These are phyloP conservation scores for Lepidonotus clava DNA, from an alignment of 2,888 invertebrate species.

Conservation along the genomic window DNA sequence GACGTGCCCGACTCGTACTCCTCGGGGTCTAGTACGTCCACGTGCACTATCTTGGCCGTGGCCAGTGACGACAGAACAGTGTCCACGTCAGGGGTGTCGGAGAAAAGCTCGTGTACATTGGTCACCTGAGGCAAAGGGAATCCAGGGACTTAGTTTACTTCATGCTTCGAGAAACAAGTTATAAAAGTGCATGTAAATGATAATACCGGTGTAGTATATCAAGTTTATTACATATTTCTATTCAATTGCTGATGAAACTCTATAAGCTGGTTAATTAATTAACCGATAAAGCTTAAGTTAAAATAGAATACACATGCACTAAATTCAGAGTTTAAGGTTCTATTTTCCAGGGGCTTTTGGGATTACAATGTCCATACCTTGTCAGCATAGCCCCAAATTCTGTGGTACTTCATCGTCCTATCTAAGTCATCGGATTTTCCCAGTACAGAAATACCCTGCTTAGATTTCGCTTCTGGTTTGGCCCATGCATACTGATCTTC, in stretches of 20 bases:
- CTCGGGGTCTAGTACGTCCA: conserved; percentile 59
- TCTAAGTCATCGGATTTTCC: conserved; percentile 1
- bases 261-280: too few species aligned
- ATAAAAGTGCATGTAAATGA: too few species aligned
- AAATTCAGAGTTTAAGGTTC: too few species aligned
- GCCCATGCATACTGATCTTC: not conserved
- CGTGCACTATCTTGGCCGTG: conserved; percentile 61
- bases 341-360: too few species aligned
- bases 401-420: conserved; percentile 49
- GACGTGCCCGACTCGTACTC: conserved; percentile 64
- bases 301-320: too few species aligned
- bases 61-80: conserved; percentile 59
- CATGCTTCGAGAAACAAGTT: too few species aligned
- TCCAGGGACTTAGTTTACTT: not conserved
- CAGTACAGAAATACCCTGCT: not conserved
- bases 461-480: not conserved
- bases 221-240: too few species aligned
- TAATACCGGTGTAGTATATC: too few species aligned
- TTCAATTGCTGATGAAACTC: too few species aligned
- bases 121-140: conserved; percentile 10
- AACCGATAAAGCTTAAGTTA: too few species aligned
- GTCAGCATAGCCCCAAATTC: conserved; percentile 62
- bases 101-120: conserved; percentile 57
- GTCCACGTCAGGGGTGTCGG: conserved; percentile 60
- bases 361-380: too few species aligned